Evolutionary conservation across 2,797 vertebrate genomes (phyloP).

Genomic region (Hephaestus fuliginosus): DNA sequence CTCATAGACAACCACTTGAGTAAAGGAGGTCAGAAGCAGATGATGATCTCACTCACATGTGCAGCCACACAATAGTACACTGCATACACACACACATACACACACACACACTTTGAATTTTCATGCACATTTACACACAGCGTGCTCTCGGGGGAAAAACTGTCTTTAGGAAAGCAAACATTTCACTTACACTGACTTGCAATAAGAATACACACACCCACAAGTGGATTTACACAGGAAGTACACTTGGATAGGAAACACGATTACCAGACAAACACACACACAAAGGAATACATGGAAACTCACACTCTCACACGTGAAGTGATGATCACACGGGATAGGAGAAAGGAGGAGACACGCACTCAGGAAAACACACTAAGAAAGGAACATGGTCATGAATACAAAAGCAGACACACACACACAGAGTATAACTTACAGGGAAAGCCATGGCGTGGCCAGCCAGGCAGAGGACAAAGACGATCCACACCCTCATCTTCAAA

Average conservation of each 20-base stretch:
- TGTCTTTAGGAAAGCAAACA: slow-evolving; percentile 12
- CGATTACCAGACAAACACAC: not conserved
- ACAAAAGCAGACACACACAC: slow-evolving; percentile 12
- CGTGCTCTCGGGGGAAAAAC: not conserved
- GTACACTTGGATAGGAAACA: slow-evolving; percentile 1
- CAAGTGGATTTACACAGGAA: slow-evolving; percentile 22
- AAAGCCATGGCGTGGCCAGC: slow-evolving; percentile 92
- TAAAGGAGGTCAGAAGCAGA: slow-evolving; percentile 17
- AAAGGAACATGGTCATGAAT: slow-evolving; percentile 31
- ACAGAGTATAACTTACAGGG: slow-evolving; percentile 88
- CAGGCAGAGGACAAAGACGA: slow-evolving; percentile 96
- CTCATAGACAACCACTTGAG: not conserved
- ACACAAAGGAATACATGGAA: not conserved
- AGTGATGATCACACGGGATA: slow-evolving; percentile 16
- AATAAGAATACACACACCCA: slow-evolving; percentile 7
- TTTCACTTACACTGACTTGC: not conserved
- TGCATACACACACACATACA: not conserved
- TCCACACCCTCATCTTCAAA: slow-evolving; percentile 95
- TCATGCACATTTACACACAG: not conserved
- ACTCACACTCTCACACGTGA: slow-evolving; percentile 1
- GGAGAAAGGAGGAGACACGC: slow-evolving; percentile 9
- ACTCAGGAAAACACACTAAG: slow-evolving; percentile 36
- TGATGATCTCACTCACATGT: slow-evolving; percentile 5
- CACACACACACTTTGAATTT: not conserved
- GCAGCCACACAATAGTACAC: not conserved